Percentiles rank a stretch among this genome's conserved stretches.
phyloP scores from a whole-genome alignment of 2,888 invertebrate genomes.

The Parnassius orleans region DNA sequence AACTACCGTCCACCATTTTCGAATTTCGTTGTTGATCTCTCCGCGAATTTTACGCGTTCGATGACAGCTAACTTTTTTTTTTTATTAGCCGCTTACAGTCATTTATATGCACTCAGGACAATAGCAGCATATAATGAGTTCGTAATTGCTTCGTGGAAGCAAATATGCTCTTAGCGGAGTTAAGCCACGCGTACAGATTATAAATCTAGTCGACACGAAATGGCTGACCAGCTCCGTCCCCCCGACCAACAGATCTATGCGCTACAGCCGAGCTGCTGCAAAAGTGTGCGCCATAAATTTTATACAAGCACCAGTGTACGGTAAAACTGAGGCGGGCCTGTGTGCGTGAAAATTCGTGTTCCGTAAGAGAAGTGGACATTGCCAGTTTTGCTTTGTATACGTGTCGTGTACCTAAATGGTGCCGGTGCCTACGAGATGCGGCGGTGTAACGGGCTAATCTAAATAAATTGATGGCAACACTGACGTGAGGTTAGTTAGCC shows the following conservation, averaged over 20 bases:
- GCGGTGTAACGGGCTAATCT: conserved; percentile 61
- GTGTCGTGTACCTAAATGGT: conserved; percentile 47
- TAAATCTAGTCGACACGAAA: conserved; percentile 79
- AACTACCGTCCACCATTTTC: conserved; percentile 27
- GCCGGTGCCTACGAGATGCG: conserved; percentile 42
- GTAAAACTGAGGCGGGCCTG: conserved; percentile 66
- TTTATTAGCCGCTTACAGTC: conserved; percentile 9
- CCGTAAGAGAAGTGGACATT: conserved; percentile 70
- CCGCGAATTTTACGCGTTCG: conserved; percentile 18
- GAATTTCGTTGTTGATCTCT: conserved; percentile 15
- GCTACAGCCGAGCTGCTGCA: conserved; percentile 59
- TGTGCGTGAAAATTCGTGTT: conserved; percentile 76
- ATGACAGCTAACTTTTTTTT: conserved; percentile 21
- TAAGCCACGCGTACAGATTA: conserved; percentile 71
- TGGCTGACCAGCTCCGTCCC: conserved; percentile 73
- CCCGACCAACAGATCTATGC: conserved; percentile 65
- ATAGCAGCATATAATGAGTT: conserved; percentile 14
- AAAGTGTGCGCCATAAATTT: conserved; percentile 81
- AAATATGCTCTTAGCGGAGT: conserved; percentile 64
- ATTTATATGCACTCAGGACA: conserved; percentile 15
- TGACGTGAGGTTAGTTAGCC: conserved; percentile 53
- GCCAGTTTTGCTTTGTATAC: conserved; percentile 70
- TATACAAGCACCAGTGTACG: conserved; percentile 74
- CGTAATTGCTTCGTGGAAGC: conserved; percentile 24
- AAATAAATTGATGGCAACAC: conserved; percentile 64